phyloP scores from a whole-genome alignment of 2,797 vertebrate genomes.

The Gymnothorax reevesii region DNA sequence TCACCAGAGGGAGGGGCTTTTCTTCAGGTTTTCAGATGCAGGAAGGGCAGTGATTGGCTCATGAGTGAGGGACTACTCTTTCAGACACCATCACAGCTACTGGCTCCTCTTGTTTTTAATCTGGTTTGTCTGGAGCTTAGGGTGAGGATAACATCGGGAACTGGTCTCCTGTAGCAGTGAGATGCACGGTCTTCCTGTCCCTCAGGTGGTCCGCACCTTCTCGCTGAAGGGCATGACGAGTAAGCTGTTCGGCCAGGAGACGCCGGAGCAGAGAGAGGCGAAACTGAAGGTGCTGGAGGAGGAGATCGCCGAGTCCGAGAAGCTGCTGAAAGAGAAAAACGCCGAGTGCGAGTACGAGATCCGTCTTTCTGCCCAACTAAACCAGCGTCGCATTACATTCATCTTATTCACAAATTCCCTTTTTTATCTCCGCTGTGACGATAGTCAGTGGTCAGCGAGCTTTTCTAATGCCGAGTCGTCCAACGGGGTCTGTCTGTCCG shows the following conservation, averaged over 20 bases:
- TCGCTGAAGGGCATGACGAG: conserved; percentile 96
- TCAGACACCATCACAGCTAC: background rate
- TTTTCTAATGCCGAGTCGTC: no score
- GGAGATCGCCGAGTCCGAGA: conserved; percentile 87
- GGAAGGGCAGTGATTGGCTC: background rate
- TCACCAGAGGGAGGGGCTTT: background rate
- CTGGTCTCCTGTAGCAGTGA: background rate
- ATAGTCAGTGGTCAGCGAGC: no score
- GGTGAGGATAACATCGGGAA: background rate
- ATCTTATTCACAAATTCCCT: no score
- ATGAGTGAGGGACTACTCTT: background rate
- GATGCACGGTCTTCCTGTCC: no score
- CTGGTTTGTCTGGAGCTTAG: background rate
- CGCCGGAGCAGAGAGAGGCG: conserved; percentile 90
- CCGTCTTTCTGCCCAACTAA: no score
- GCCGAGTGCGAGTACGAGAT: conserved; percentile 84
- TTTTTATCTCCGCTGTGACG: no score
- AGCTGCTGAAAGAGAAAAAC: conserved; percentile 84
- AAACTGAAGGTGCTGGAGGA: conserved; percentile 88
- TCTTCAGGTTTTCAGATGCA: no score
- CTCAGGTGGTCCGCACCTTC: conserved; percentile 88
- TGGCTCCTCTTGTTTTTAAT: background rate
- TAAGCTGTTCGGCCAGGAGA: conserved; percentile 95
- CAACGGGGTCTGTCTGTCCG: no score
- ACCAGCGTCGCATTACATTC: no score